Percentiles rank a stretch among this genome's conserved stretches.
These are phyloP conservation scores for Odontomachus brunneus DNA, from an alignment of 1,140 invertebrate genomes.

Conservation along the genomic window DNA sequence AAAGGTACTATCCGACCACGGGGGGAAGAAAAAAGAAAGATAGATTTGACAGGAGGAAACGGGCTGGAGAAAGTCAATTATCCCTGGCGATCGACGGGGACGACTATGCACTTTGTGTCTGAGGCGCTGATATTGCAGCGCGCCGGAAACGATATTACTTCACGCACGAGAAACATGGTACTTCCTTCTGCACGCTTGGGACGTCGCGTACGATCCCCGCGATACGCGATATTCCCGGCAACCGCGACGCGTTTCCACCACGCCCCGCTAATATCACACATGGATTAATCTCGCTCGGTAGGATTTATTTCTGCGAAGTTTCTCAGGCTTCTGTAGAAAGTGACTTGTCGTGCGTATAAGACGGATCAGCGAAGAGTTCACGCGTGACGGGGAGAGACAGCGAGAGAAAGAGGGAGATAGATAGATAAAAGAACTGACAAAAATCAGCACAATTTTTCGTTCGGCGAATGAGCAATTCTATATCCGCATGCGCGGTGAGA, in stretches of 20 bases:
- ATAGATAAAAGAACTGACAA: neutral
- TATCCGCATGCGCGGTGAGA: neutral
- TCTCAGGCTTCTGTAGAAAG: conserved; percentile 6
- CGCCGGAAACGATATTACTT: conserved; percentile 29
- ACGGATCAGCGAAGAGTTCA: neutral
- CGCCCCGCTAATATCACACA: conserved; percentile 1
- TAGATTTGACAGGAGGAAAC: conserved; percentile 60
- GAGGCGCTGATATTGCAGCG: neutral
- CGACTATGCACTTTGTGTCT: conserved; percentile 1
- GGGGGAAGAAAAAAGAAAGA: conserved; percentile 64
- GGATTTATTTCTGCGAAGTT: conserved; percentile 2
- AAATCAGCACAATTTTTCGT: neutral
- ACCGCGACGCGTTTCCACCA: conserved; percentile 5
- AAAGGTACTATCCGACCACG: conserved; percentile 56
- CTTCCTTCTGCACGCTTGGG: conserved; percentile 5
- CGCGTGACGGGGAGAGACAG: neutral
- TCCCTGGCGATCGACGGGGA: conserved; percentile 32
- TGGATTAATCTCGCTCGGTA: conserved; percentile 15
- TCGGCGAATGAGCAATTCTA: neutral
- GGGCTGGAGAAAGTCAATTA: conserved; percentile 66
- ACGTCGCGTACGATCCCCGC: neutral
- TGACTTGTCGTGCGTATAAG: neutral
- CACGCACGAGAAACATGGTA: conserved; percentile 4
- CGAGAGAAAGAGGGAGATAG: neutral
- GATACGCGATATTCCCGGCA: conserved; percentile 16